These are phyloP conservation scores for Mormyrus lacerda DNA, from an alignment of 2,113 vertebrate species.

Conservation along the genomic window DNA sequence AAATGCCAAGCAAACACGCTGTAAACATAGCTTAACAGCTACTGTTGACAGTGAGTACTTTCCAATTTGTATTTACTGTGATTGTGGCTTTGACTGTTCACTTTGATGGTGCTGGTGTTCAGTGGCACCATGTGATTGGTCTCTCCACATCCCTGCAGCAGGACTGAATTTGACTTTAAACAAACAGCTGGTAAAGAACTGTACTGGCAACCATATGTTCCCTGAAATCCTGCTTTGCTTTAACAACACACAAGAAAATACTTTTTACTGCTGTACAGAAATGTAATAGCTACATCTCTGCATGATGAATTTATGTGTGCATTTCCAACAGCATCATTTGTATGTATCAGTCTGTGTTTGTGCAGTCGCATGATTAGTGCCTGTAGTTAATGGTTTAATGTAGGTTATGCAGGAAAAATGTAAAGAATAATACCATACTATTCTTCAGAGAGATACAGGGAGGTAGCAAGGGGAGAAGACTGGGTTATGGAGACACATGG, in stretches of 20 bases:
- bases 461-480: neutral
- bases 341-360: conserved; percentile 33
- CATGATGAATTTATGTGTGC: neutral
- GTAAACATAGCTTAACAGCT: neutral
- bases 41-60: neutral
- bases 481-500: neutral
- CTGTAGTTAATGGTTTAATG: conserved; percentile 59
- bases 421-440: conserved; percentile 49
- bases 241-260: neutral
- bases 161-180: conserved; percentile 14
- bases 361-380: conserved; percentile 47
- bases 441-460: neutral
- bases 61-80: neutral
- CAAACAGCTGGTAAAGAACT: conserved; percentile 14
- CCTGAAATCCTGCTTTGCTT: neutral
- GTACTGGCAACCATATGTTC: neutral
- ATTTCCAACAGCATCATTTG: neutral
- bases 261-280: neutral
- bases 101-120: neutral
- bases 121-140: neutral
- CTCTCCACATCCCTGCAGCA: neutral
- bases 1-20: neutral
- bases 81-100: neutral
- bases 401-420: conserved; percentile 53
- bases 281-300: neutral